Base-by-base conservation (phyloP, 53 echinoderm and acorn worm species). In the Paracentrotus lividus region DNA sequence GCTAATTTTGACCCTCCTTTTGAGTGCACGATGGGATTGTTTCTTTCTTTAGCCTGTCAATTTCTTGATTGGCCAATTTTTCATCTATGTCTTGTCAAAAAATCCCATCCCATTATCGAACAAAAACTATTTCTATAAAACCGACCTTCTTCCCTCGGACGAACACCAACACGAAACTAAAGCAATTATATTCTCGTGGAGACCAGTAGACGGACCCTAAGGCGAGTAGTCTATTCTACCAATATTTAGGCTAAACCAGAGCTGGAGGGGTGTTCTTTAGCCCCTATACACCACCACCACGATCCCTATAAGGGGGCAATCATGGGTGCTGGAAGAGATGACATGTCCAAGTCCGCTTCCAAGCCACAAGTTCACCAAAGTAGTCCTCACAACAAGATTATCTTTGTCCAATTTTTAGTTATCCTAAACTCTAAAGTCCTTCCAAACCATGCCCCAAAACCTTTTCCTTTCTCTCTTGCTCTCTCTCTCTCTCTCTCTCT, bases 191-290 rank as follows among this genome's bases (percentile, higher is more conserved):
- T 81, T 47, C n/a, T 9, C n/a, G 33, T 2, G 81, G 81, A 81
- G 81, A 81, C 81, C 81, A n/a, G 81, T 45, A 81, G 81, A 45
- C 81, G 81, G 47, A 0, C 81, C 81, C 81, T 27, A 0, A 81
- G 49, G 81, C 49, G 26, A 47, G 27, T 43, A 57, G 33, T 15
- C 56, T 86, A 27, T 87, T 87, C 34, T 56, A 56, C 87, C 40
- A 87, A 40, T 34, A 87, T 87, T 56, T 87, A 87, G 87, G 87
- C 42, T 87, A 87, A 87, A 87, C 33, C 87, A 38, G 36, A 38
- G 87, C 87, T 87, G 57, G 87, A 87, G 87, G 87, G 87, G 58
- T 87, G 24, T 56, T 87, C 58, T 55, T 58, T 87, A 87, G 87
- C 55, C 58, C 87, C 58, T 81, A 26, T 26, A 20, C 47, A 81